Percentiles rank a stretch among this genome's conserved stretches.
These are phyloP conservation scores for Drosophila auraria DNA, from an alignment of 1,140 invertebrate genomes.

Conservation along the genomic window DNA sequence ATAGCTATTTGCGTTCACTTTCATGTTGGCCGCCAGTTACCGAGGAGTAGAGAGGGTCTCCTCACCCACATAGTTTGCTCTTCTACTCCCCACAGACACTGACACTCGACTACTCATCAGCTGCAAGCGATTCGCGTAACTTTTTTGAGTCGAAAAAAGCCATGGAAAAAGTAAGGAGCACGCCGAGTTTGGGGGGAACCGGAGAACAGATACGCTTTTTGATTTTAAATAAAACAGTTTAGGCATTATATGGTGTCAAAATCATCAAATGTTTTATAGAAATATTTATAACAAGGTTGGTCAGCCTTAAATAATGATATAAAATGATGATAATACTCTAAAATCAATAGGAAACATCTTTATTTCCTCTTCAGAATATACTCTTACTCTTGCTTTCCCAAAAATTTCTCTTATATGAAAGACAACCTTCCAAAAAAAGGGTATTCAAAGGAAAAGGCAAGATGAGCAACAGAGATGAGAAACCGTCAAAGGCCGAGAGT, in stretches of 20 bases:
- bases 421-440: neutral
- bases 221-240: no score
- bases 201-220: no score
- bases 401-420: no score
- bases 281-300: no score
- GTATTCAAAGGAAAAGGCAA: constrained; percentile 6
- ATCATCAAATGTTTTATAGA: no score
- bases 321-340: no score
- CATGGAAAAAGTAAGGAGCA: constrained; percentile 1
- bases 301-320: no score
- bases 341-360: no score
- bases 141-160: constrained; percentile 52
- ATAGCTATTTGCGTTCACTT: constrained; percentile 72
- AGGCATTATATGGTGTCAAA: no score
- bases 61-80: constrained; percentile 60
- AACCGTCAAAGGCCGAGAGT: constrained; percentile 50
- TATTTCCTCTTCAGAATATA: no score
- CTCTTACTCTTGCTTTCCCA: no score
- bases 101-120: constrained; percentile 70
- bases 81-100: constrained; percentile 42
- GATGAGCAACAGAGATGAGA: constrained; percentile 9
- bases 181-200: no score
- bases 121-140: constrained; percentile 69
- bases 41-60: neutral
- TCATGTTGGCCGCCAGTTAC: constrained; percentile 50